phyloP scores from a whole-genome alignment of 2,888 invertebrate genomes.

The Leptodirus hochenwartii region DNA sequence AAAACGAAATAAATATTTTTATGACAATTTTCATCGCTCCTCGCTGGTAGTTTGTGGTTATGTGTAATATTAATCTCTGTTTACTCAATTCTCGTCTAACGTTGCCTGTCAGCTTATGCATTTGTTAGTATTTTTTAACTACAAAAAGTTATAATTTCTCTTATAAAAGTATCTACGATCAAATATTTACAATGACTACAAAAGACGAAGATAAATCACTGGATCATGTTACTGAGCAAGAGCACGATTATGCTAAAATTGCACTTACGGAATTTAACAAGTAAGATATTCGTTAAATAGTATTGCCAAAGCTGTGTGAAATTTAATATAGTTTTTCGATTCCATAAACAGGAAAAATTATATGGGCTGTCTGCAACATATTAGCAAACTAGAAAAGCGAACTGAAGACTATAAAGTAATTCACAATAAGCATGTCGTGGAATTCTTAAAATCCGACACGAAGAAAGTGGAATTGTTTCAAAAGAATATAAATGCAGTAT shows the following conservation, averaged over 20 bases:
- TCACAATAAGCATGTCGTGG: constrained; percentile 71
- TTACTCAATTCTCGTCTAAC: too few relatives aligned
- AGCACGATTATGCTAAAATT: constrained; percentile 23
- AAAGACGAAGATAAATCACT: constrained; percentile 21
- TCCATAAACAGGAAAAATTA: constrained; percentile 34
- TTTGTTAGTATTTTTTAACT: too few relatives aligned
- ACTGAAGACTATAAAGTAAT: constrained; percentile 52
- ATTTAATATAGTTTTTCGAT: constrained; percentile 5
- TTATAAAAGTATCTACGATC: too few relatives aligned
- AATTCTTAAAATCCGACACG: constrained; percentile 57
- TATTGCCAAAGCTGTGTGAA: constrained; percentile 1
- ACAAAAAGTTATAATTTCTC: too few relatives aligned
- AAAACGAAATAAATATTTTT: too few relatives aligned
- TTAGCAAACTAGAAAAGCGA: constrained; percentile 46
- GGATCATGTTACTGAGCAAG: constrained; percentile 23
- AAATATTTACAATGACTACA: constrained; percentile 18
- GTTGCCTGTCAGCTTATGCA: too few relatives aligned
- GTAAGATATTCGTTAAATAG: constrained; percentile 15
- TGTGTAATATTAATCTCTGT: too few relatives aligned
- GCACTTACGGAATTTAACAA: constrained; percentile 25
- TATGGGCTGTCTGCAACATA: constrained; percentile 35
- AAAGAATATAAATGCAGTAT: constrained; percentile 42
- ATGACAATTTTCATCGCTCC: too few relatives aligned
- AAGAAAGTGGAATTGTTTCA: constrained; percentile 56
- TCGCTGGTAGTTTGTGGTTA: too few relatives aligned